phyloP scores from a whole-genome alignment of 2,113 vertebrate species.

The Antennarius striatus region DNA sequence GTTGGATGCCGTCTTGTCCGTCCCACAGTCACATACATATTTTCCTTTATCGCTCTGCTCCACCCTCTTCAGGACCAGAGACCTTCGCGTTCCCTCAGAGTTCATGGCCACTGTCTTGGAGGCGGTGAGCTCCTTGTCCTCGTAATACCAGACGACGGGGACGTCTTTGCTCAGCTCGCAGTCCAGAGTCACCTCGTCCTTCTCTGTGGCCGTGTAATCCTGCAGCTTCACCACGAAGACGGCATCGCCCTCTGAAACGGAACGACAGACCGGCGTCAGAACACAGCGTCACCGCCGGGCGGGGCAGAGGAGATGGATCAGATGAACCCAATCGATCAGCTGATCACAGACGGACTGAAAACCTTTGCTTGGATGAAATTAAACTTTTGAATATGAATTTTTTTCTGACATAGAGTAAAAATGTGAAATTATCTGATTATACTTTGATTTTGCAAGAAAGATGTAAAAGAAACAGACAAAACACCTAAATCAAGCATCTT shows the following conservation, averaged over 20 bases:
- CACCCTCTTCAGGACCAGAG: constrained; percentile 89
- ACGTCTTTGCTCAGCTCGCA: constrained; percentile 98
- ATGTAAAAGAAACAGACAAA: too few species aligned
- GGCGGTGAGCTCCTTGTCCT: constrained; percentile 87
- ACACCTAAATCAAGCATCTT: too few species aligned
- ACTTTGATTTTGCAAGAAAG: too few species aligned
- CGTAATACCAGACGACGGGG: constrained; percentile 91
- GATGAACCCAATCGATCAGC: too few species aligned
- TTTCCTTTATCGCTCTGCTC: constrained; percentile 85
- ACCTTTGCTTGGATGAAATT: too few species aligned
- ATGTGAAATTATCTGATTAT: too few species aligned
- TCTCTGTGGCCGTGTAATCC: constrained; percentile 92
- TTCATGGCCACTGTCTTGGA: constrained; percentile 88
- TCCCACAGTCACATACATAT: constrained; percentile 92
- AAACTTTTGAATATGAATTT: too few species aligned
- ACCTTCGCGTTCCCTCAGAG: constrained; percentile 84
- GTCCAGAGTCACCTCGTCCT: constrained; percentile 88
- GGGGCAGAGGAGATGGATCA: too few species aligned
- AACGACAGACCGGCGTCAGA: background rate
- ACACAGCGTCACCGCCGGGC: too few species aligned
- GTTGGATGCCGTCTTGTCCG: constrained; percentile 87
- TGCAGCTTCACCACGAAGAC: constrained; percentile 91
- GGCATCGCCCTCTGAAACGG: constrained; percentile 89
- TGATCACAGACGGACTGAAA: too few species aligned
- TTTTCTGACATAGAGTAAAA: too few species aligned